Evolutionary conservation across 1,140 invertebrate genomes (phyloP).

Genomic region (Aporrectodea caliginosa): DNA sequence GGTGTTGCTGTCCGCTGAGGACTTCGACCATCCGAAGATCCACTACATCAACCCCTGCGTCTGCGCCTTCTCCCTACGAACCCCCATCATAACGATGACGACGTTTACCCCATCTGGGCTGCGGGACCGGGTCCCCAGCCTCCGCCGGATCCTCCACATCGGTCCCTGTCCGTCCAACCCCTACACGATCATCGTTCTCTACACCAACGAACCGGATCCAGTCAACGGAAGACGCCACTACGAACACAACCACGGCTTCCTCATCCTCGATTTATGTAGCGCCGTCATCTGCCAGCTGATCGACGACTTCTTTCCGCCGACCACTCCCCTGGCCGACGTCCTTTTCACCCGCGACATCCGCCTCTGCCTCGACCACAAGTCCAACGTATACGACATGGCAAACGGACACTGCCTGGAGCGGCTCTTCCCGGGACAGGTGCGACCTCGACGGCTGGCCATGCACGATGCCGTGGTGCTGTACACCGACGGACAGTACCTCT

Average conservation of each 20-base stretch:
- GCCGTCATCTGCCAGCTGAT: slow-evolving; percentile 41
- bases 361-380: slow-evolving; percentile 44
- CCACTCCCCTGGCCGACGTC: slow-evolving; percentile 25
- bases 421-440: slow-evolving; percentile 31
- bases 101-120: slow-evolving; percentile 44
- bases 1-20: slow-evolving; percentile 43
- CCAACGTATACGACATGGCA: slow-evolving; percentile 43
- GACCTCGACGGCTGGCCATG: slow-evolving; percentile 39
- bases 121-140: slow-evolving; percentile 35
- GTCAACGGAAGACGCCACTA: slow-evolving; percentile 29
- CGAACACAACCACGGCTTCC: slow-evolving; percentile 37
- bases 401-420: slow-evolving; percentile 36
- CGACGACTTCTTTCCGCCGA: slow-evolving; percentile 42
- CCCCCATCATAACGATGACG: slow-evolving; percentile 37
- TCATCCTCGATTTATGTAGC: slow-evolving; percentile 40
- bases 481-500: slow-evolving; percentile 37
- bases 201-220: slow-evolving; percentile 30
- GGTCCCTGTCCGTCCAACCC: slow-evolving; percentile 38
- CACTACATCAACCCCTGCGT: slow-evolving; percentile 40
- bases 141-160: slow-evolving; percentile 42
- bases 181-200: slow-evolving; percentile 42
- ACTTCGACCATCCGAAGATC: slow-evolving; percentile 36
- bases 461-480: slow-evolving; percentile 42
- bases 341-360: slow-evolving; percentile 42
- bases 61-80: slow-evolving; percentile 41